A percentile compares a stretch with the other conserved stretches of the same genome.
phyloP scores from a whole-genome alignment of 2,888 invertebrate genomes.

The Drosophila mulleri region DNA sequence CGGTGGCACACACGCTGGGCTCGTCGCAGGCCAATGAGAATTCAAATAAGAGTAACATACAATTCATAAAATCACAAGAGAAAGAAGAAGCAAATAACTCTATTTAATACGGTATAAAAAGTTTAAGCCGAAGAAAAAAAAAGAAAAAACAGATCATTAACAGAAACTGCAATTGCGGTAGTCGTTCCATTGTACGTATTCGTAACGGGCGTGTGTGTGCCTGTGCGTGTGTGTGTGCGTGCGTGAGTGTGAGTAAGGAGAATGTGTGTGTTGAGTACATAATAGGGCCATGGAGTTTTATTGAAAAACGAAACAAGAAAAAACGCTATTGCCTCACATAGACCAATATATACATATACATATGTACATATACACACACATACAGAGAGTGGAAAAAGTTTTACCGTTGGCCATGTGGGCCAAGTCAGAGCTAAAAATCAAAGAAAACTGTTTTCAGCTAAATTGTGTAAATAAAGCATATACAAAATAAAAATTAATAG shows the following conservation, averaged over 20 bases:
- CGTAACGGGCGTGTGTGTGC: slow-evolving; percentile 56
- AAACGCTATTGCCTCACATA: slow-evolving; percentile 19
- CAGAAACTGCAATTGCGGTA: slow-evolving; percentile 33
- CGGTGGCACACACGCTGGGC: slow-evolving; percentile 76
- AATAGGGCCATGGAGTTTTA: slow-evolving; percentile 81
- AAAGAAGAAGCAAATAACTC: slow-evolving; percentile 17
- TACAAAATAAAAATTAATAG: slow-evolving; percentile 12
- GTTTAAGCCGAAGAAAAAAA: slow-evolving; percentile 19
- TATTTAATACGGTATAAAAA: slow-evolving; percentile 17
- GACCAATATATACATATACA: slow-evolving; percentile 15
- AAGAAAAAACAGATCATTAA: slow-evolving; percentile 14
- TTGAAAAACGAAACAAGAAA: slow-evolving; percentile 63
- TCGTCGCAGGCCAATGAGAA: slow-evolving; percentile 65
- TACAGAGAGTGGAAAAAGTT: slow-evolving; percentile 34
- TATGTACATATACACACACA: slow-evolving; percentile 24
- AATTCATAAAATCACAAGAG: slow-evolving; percentile 29
- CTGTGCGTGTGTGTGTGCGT: slow-evolving; percentile 54
- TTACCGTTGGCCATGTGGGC: slow-evolving; percentile 63
- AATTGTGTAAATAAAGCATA: slow-evolving; percentile 50
- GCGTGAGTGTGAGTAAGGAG: slow-evolving; percentile 37
- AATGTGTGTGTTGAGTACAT: slow-evolving; percentile 74
- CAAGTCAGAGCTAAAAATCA: slow-evolving; percentile 46
- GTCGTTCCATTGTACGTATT: slow-evolving; percentile 57
- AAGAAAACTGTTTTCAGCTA: slow-evolving; percentile 34
- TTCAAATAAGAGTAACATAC: slow-evolving; percentile 34